Evolutionary conservation across 2,888 invertebrate genomes (phyloP).

Genomic region (Pterostichus niger): DNA sequence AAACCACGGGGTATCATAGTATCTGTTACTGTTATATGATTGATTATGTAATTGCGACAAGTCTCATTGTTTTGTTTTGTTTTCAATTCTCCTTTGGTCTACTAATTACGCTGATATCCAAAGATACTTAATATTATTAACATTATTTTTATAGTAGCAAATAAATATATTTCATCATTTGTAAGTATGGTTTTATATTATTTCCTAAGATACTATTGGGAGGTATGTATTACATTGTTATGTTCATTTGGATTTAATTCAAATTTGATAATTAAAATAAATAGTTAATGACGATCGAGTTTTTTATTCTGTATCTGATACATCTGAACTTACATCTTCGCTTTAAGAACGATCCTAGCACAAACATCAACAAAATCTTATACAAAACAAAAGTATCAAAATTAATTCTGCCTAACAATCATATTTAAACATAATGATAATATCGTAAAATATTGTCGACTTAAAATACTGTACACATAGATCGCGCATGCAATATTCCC

Average conservation of each 20-base stretch:
- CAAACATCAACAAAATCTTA: conserved; percentile 45
- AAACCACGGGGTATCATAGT: conserved; percentile 69
- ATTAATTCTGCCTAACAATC: conserved; percentile 41
- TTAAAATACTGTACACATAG: conserved; percentile 53
- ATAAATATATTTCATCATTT: conserved; percentile 65
- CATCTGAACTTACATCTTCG: conserved; percentile 47
- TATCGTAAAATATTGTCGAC: conserved; percentile 46
- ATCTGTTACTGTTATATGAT: conserved; percentile 61
- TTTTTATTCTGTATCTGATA: conserved; percentile 57
- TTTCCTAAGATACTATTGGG: conserved; percentile 63
- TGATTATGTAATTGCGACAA: conserved; percentile 47
- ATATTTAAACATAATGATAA: conserved; percentile 21
- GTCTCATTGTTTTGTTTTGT: conserved; percentile 49
- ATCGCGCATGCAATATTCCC: conserved; percentile 34
- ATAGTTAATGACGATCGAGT: conserved; percentile 64
- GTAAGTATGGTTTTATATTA: conserved; percentile 67
- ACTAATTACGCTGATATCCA: conserved; percentile 64
- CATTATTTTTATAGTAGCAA: conserved; percentile 68
- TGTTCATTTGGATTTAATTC: conserved; percentile 58
- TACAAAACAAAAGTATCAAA: conserved; percentile 36
- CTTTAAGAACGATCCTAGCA: conserved; percentile 32
- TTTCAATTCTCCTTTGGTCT: conserved; percentile 56
- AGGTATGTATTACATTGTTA: conserved; percentile 63
- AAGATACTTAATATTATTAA: conserved; percentile 68
- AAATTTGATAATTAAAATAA: conserved; percentile 63